Percentiles rank a stretch among this genome's conserved stretches.
These are phyloP conservation scores for Leptopterna dolabrata DNA, from an alignment of 2,888 invertebrate species.

Conservation along the genomic window DNA sequence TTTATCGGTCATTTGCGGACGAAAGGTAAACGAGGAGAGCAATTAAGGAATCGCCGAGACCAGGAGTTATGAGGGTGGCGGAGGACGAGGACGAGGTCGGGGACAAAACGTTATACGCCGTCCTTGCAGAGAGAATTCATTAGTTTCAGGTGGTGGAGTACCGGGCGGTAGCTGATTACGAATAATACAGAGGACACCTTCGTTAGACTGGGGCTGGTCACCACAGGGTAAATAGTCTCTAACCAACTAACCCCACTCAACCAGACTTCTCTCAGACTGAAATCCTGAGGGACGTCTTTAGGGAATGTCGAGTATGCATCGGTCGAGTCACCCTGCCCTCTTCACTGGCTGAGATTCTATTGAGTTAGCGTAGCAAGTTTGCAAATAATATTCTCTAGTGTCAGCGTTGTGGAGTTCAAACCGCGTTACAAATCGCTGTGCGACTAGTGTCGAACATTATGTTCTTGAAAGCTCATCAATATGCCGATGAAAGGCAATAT, in stretches of 20 bases:
- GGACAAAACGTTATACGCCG: neutral
- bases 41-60: constrained; percentile 13
- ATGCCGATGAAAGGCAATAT: no score
- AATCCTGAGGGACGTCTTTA: neutral
- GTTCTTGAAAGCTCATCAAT: no score
- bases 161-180: neutral
- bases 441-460: no score
- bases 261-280: neutral
- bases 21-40: neutral
- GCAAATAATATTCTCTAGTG: neutral
- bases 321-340: no score
- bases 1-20: neutral
- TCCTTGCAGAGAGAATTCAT: neutral
- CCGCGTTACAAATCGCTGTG: no score
- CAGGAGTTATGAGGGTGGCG: constrained; percentile 29
- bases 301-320: no score
- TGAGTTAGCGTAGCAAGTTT: no score
- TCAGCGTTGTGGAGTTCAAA: neutral
- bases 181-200: neutral
- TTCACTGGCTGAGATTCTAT: no score
- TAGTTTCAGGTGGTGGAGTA: neutral
- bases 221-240: neutral
- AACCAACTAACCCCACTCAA: neutral
- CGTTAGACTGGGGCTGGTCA: neutral
- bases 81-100: neutral